Evolutionary conservation across 2,113 vertebrate genomes (phyloP).

Genomic region (Lagopus leucura): DNA sequence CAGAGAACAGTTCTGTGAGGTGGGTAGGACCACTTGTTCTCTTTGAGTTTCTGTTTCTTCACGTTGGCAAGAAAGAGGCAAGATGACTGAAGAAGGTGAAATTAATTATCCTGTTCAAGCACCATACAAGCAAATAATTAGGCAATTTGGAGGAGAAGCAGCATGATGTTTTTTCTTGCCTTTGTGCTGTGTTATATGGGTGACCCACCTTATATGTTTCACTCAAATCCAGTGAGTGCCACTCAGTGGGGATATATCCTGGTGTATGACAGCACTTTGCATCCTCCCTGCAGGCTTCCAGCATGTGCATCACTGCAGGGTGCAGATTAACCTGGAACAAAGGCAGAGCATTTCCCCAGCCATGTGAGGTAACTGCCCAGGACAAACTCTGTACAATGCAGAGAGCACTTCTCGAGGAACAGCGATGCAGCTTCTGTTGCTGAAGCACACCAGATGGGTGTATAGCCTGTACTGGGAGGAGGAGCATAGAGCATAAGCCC

Average conservation of each 20-base stretch:
- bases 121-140: not conserved
- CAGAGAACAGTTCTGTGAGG: not conserved
- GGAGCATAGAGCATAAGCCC: not conserved
- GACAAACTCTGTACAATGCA: not conserved
- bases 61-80: not conserved
- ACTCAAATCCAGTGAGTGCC: not conserved
- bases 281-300: not conserved
- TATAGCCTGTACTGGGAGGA: not conserved
- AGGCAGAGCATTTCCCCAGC: not conserved
- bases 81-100: not conserved
- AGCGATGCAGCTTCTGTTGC: not conserved
- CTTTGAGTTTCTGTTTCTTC: not conserved
- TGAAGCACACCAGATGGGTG: not conserved
- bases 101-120: not conserved
- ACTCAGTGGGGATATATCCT: not conserved
- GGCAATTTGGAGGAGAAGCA: not conserved
- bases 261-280: not conserved
- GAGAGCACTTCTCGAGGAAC: not conserved
- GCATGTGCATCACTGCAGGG: fast-evolving
- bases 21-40: not conserved
- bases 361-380: not conserved
- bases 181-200: not conserved
- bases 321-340: not conserved
- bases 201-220: not conserved
- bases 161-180: not conserved